phyloP scores from a whole-genome alignment of 1,140 invertebrate species.

The Pseudomyrmex flavicornis region DNA sequence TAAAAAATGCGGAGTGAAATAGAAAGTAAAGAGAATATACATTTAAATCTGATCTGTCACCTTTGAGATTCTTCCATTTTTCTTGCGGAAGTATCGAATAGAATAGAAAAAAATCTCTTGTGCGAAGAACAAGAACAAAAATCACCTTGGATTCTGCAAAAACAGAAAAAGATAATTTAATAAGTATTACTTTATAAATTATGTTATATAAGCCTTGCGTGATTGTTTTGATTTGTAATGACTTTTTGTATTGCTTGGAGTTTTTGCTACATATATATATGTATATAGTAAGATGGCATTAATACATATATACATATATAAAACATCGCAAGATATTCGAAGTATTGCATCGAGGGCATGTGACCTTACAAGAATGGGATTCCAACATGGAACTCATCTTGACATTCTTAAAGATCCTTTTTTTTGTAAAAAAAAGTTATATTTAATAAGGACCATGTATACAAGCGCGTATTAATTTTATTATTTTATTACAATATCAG shows the following conservation, averaged over 20 bases:
- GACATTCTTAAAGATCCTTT: slow-evolving; percentile 38
- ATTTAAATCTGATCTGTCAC: slow-evolving; percentile 59
- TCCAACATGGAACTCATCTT: slow-evolving; percentile 67
- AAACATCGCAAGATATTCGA: slow-evolving; percentile 14
- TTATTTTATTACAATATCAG: too few relatives aligned
- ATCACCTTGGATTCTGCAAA: slow-evolving; percentile 76
- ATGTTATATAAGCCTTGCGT: neutral
- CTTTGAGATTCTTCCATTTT: slow-evolving; percentile 77
- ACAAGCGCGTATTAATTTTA: too few relatives aligned
- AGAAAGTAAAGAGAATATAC: neutral
- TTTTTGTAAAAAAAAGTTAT: slow-evolving; percentile 1
- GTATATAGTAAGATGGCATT: neutral
- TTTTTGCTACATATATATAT: too few relatives aligned
- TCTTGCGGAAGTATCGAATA: slow-evolving; percentile 2
- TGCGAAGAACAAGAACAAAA: slow-evolving; percentile 41
- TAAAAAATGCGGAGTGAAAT: neutral
- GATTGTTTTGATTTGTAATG: neutral
- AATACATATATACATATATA: neutral
- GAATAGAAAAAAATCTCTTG: slow-evolving; percentile 4
- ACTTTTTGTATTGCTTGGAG: neutral
- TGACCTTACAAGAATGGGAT: slow-evolving; percentile 26
- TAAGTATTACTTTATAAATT: neutral
- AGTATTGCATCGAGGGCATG: slow-evolving; percentile 37
- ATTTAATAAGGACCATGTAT: too few relatives aligned
- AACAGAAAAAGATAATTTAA: slow-evolving; percentile 31